phyloP scores from a whole-genome alignment of 2,888 invertebrate genomes.

The Noctua comes region DNA sequence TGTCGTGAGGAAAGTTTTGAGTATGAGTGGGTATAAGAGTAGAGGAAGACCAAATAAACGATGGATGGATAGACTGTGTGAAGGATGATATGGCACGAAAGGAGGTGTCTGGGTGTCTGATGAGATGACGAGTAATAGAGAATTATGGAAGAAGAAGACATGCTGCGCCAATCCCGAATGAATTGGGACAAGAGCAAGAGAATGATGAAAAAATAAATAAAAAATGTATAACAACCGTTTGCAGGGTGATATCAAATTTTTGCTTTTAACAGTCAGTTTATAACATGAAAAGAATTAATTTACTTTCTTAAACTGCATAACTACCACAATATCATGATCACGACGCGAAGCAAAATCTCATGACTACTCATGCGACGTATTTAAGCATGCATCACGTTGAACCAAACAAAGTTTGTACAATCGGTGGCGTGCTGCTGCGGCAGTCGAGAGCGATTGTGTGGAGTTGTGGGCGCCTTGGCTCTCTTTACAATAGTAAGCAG shows the following conservation, averaged over 20 bases:
- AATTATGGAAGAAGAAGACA: too few species aligned
- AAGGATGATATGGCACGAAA: too few species aligned
- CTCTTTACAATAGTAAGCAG: not conserved
- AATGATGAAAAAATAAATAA: too few species aligned
- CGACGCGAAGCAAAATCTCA: slow-evolving; percentile 7
- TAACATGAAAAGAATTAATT: not conserved
- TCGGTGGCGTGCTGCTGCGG: not conserved
- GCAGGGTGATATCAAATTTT: not conserved
- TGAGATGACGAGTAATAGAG: too few species aligned
- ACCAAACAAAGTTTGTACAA: not conserved
- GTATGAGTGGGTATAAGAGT: too few species aligned
- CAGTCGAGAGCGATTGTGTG: not conserved
- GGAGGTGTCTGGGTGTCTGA: too few species aligned
- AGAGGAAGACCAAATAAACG: too few species aligned
- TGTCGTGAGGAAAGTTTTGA: too few species aligned
- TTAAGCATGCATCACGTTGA: slow-evolving; percentile 16
- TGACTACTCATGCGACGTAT: slow-evolving; percentile 20
- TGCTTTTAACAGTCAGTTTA: not conserved
- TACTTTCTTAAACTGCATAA: not conserved
- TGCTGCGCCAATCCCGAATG: too few species aligned
- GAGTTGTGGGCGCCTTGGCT: not conserved
- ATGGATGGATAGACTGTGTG: too few species aligned
- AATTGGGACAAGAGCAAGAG: too few species aligned
- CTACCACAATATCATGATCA: not conserved
- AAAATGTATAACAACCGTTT: not conserved